Base-by-base conservation (phyloP, 2,797 vertebrate species). In the Alectoris magna region DNA sequence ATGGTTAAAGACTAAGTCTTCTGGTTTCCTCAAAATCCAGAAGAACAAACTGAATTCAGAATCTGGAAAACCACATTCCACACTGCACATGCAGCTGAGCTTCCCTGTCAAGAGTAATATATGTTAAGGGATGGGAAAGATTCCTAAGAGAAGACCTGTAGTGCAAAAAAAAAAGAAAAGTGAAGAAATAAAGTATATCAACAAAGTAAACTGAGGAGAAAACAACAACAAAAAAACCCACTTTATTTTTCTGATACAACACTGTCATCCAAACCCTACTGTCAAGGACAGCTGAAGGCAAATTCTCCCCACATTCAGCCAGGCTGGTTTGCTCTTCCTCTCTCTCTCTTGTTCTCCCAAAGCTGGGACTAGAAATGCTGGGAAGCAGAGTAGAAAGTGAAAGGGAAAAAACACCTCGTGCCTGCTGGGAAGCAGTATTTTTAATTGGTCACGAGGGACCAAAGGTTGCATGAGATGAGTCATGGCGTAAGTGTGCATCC, bases 401-500 rank as follows among this genome's bases (percentile, higher is more conserved):
- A 95, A 95, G 26, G 34, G 87, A 84, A 92, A 93, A 92, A 84
- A 21, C 29, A 90, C 41, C 18, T 66, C 43, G 19, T 79, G 70
- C 60, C 80, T 76, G 26, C 83, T 82, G 38, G 85, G 84, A 91
- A 87, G 76, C 56, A 84, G n/a, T 67, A 81, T 29, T 93, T 81
- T 66, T 71, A 78, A 87, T 60, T 58, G 90, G 63, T 68, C 71
- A 76, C 11, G 74, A 36, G 24, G 94, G 79, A 96, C 92, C 87
- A 95, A 94, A 96, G 83, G 85, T 81, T 16, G 49, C 62, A 69
- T 49, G 81, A 81, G 92, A 93, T 64, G 74, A 96, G 41, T 88
- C 77, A 94, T 16, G 38, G 88, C 90, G 84, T 64, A 88, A 84
- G 58, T 7, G 38, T 29, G 56, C 64, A 89, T 68, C 83, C 70